Conservation (phyloP, 1,140 invertebrate species). For the Drosophila auraria region DNA sequence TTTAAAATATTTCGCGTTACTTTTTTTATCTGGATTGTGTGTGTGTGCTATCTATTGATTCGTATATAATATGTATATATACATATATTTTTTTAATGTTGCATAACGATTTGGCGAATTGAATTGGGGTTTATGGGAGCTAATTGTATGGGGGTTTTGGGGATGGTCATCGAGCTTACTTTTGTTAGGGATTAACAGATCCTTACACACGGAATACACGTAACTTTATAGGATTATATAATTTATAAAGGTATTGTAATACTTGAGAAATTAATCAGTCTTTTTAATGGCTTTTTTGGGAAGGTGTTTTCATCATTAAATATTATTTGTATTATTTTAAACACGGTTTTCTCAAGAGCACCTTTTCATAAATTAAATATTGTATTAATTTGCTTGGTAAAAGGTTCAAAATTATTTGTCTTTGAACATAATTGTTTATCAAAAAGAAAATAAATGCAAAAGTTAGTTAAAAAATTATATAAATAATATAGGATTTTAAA, state of each 20-base stretch:
- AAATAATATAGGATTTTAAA: no score
- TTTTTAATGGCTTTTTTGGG: no score
- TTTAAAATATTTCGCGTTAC: constrained; percentile 54
- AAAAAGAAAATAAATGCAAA: no score
- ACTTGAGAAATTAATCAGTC: not conserved
- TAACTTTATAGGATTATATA: not conserved
- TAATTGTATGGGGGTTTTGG: not conserved
- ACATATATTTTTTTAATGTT: constrained; percentile 34
- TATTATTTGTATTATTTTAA: no score
- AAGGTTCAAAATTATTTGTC: no score
- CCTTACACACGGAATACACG: no score
- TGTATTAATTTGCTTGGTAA: no score
- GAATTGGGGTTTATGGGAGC: constrained; percentile 6
- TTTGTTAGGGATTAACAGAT: not conserved
- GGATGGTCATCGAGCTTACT: not conserved
- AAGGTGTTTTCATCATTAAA: no score
- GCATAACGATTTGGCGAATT: constrained; percentile 48
- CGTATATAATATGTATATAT: constrained; percentile 31
- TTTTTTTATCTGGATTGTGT: not conserved
- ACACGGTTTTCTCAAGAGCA: no score
- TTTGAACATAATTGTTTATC: no score
- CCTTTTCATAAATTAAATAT: no score
- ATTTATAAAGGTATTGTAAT: not conserved
- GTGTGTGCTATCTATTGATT: constrained; percentile 46
- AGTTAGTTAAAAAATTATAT: no score